Base-by-base conservation (phyloP, 2,113 vertebrate genomes). In the Falcunculus frontatus region DNA sequence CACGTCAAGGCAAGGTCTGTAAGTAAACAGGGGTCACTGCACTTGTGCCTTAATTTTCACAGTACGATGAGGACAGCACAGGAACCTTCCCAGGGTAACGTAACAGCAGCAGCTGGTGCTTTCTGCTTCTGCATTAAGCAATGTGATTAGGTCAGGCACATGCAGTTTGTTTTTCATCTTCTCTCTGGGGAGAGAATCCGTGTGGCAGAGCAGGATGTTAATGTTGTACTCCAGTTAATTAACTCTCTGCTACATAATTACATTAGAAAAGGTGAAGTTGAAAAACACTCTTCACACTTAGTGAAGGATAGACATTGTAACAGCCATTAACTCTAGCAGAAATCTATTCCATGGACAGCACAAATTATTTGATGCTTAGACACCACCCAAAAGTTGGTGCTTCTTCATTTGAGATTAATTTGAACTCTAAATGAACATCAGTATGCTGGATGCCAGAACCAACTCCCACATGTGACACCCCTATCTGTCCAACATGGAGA, bases 191-290 rank as follows among this genome's bases (percentile, higher is more conserved):
- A 69, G 16, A 69, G 67, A 80, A 46, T 0, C 11, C 1, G 47
- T 60, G 55, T 42, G 86, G 55, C 44, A 52, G 68, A 94, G 79
- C 21, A 90, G 42, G n/a, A 90, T 68, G 85, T 84, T 91, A 73
- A 83, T 67, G 56, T 63, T 86, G 79, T 49, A 78, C 64, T 11
- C 0, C 1, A 11, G 5, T 69, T 92, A 93, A 96, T 91, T 94
- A 96, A 73, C 42, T 67, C 3, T 10, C 41, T 87, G 37, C 64
- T 90, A 81, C 41, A 68, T 63, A 82, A 88, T 84, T 88, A 85
- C 29, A 81, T 81, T 75, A 84, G 35, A 75, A 83, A 85, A 93
- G 33, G 75, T 42, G 65, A 93, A 73, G 63, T 19, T 80, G 78
- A 86, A 85, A 94, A 84, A 55, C 3, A 41, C 9, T 63, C 59